Percentiles rank a stretch among this genome's conserved stretches.
phyloP scores from a whole-genome alignment of 2,888 invertebrate species.

The Eugnorisma glareosa region DNA sequence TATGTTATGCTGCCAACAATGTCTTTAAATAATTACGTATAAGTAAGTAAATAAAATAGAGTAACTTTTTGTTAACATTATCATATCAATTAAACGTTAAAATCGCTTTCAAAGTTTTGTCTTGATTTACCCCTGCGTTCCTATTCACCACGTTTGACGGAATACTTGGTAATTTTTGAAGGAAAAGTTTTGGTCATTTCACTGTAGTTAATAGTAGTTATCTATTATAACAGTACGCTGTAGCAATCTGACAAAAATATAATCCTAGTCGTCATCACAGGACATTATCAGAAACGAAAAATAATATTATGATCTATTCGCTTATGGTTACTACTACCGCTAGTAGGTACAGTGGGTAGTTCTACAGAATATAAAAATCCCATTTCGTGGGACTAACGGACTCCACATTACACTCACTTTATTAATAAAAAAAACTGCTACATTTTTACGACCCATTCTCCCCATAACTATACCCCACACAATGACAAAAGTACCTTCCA shows the following conservation, averaged over 20 bases:
- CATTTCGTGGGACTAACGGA: neutral
- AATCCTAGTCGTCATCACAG: neutral
- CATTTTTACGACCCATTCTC: constrained; percentile 22
- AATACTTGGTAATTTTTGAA: neutral
- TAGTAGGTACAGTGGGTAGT: neutral
- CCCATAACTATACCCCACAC: constrained; percentile 3
- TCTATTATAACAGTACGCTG: neutral
- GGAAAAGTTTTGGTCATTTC: neutral
- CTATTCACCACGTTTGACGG: no score
- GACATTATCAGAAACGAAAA: neutral
- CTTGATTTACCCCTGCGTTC: no score
- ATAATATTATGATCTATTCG: neutral
- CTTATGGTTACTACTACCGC: no score
- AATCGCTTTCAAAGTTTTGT: no score
- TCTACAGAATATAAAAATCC: neutral
- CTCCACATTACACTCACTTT: neutral
- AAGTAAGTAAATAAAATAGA: no score
- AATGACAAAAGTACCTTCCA: constrained; percentile 39
- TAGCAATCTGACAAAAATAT: neutral
- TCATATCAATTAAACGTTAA: no score
- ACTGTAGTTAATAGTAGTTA: neutral
- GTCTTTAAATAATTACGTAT: no score
- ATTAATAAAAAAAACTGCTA: constrained; percentile 40
- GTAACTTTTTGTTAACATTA: no score
- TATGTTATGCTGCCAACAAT: no score